These are phyloP conservation scores for Coranthus polyacanthus DNA, from an alignment of 2,797 vertebrate genomes.

Conservation along the genomic window DNA sequence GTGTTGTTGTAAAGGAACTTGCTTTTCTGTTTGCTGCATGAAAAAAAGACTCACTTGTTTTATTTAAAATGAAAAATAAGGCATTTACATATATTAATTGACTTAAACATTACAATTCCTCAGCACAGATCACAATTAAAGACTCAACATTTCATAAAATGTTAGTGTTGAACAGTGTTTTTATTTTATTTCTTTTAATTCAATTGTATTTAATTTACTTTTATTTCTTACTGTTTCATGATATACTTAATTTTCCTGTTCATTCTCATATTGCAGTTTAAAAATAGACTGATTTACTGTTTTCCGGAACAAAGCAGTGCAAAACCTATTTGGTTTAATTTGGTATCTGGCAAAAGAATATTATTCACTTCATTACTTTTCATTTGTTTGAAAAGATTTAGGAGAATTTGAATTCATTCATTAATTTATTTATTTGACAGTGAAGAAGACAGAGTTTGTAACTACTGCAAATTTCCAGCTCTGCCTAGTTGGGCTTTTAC, in stretches of 20 bases:
- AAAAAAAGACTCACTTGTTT: slow-evolving; percentile 18
- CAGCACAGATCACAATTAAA: slow-evolving; percentile 25
- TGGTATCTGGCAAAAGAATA: no score
- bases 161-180: slow-evolving; percentile 12
- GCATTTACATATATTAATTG: slow-evolving; percentile 23
- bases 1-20: slow-evolving; percentile 25
- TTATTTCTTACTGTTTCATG: slow-evolving; percentile 10
- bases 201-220: no score
- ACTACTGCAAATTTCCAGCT: no score
- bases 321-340: neutral
- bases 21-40: neutral
- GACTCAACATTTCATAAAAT: slow-evolving; percentile 12
- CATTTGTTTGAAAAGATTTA: neutral
- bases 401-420: neutral
- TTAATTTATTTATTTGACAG: slow-evolving; percentile 8
- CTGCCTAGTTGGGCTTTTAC: no score
- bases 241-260: slow-evolving; percentile 24
- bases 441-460: no score
- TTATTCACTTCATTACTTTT: neutral
- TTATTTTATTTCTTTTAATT: slow-evolving; percentile 11
- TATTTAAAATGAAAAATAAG: slow-evolving; percentile 25
- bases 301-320: slow-evolving; percentile 1
- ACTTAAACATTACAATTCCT: slow-evolving; percentile 26
- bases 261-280: slow-evolving; percentile 25
- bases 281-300: slow-evolving; percentile 25